A percentile compares a stretch with the other conserved stretches of the same genome.
Conservation (phyloP, 2,797 vertebrate species). For the Hephaestus fuliginosus region DNA sequence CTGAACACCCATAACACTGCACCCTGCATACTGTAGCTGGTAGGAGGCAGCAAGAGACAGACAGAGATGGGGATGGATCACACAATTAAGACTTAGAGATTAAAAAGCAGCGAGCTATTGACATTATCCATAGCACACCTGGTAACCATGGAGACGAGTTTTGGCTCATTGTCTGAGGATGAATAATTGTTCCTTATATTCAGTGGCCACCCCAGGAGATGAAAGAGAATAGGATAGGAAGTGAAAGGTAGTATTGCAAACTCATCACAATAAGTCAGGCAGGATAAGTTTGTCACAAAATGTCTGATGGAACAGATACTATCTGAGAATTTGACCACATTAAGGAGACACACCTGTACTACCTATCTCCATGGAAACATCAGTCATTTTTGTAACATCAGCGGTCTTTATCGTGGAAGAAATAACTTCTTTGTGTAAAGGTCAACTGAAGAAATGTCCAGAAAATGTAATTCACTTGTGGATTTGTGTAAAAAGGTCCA, state of each 20-base stretch:
- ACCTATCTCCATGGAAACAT: not conserved
- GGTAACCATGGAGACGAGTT: conserved; percentile 67
- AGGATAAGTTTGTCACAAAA: conserved; percentile 5
- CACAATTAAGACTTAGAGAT: conserved; percentile 50
- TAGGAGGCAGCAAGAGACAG: not conserved
- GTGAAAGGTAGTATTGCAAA: conserved; percentile 25
- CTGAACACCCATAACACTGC: not conserved
- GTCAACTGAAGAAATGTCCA: conserved; percentile 3
- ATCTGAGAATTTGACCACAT: not conserved
- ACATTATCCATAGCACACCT: conserved; percentile 45
- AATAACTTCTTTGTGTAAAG: not conserved
- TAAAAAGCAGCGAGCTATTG: conserved; percentile 35
- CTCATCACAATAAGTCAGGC: conserved; percentile 4
- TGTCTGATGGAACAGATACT: not conserved
- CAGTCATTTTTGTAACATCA: not conserved
- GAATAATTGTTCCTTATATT: conserved; percentile 40
- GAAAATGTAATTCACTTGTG: not conserved
- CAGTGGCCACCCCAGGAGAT: conserved; percentile 19
- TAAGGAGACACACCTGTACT: not conserved
- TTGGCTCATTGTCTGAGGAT: conserved; percentile 37
- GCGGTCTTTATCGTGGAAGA: not conserved
- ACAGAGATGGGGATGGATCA: conserved; percentile 16
- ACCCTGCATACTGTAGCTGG: not conserved
- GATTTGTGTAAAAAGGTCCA: not conserved
- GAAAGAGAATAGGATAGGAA: conserved; percentile 23